Conservation (phyloP, 2,888 invertebrate genomes). For the Drosophila maculinotata region DNA sequence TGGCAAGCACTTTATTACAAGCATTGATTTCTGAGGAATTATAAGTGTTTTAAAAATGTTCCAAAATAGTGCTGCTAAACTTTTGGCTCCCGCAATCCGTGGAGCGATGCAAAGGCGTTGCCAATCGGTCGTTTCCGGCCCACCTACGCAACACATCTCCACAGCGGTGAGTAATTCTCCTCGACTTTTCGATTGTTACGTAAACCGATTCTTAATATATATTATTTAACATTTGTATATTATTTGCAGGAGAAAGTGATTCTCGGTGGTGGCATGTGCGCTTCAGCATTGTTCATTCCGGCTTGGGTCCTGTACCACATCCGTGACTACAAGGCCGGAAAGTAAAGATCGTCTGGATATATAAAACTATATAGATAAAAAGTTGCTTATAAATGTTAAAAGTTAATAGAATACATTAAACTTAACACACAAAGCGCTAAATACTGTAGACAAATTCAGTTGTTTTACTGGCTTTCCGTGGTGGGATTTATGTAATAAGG, state of each 20-base stretch:
- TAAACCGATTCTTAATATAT: constrained; percentile 56
- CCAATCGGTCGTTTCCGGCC: constrained; percentile 83
- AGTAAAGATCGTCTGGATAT: constrained; percentile 60
- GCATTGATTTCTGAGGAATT: constrained; percentile 36
- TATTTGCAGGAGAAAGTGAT: constrained; percentile 81
- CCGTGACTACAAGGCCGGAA: constrained; percentile 80
- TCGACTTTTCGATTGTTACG: constrained; percentile 65
- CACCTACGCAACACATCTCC: constrained; percentile 82
- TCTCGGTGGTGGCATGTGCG: constrained; percentile 82
- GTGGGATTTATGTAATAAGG: no score
- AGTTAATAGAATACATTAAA: constrained; percentile 48
- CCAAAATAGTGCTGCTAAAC: constrained; percentile 78
- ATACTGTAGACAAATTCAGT: background rate
- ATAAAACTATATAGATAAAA: constrained; percentile 30
- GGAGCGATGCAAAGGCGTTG: constrained; percentile 80
- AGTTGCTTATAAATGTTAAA: constrained; percentile 49
- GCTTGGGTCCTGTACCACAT: constrained; percentile 83
- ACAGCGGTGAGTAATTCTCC: constrained; percentile 79
- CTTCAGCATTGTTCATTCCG: constrained; percentile 76
- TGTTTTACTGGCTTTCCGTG: background rate
- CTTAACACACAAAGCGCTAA: constrained; percentile 31
- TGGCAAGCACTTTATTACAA: constrained; percentile 22
- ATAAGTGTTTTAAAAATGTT: constrained; percentile 73
- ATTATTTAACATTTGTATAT: background rate
- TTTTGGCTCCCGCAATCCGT: constrained; percentile 82